Conservation (phyloP, 1,140 invertebrate genomes). For the Chionoecetes opilio region DNA sequence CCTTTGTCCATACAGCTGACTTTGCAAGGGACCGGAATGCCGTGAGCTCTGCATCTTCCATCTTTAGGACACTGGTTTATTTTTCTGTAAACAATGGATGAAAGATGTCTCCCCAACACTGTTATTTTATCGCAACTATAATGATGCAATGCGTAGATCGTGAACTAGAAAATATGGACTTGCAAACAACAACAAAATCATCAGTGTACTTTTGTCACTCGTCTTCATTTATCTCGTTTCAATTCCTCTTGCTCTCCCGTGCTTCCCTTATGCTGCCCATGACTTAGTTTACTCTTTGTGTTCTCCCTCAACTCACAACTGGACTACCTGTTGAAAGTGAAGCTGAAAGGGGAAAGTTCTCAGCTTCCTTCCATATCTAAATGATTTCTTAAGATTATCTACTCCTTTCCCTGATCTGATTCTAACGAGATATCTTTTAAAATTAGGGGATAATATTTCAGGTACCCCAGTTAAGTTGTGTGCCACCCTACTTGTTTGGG, state of each 20-base stretch:
- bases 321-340: background rate
- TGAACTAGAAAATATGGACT: background rate
- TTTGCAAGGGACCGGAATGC: conserved; percentile 15
- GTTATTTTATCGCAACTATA: background rate
- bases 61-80: background rate
- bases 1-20: conserved; percentile 27
- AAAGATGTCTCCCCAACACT: conserved; percentile 27
- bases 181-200: background rate
- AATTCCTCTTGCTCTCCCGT: background rate
- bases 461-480: no score
- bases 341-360: no score
- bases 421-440: background rate
- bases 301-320: conserved; percentile 27
- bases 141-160: background rate
- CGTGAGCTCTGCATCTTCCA: conserved; percentile 13
- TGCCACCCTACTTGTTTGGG: no score
- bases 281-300: no score
- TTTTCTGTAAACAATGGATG: background rate
- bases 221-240: background rate
- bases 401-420: background rate
- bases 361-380: background rate
- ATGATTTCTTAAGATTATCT: background rate
- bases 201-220: background rate
- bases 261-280: background rate
- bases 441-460: background rate